Evolutionary conservation across 2,888 invertebrate species (phyloP), one percentile per base, ranked within the genome.

Genomic region (Aleiodes leptofemur): DNA sequence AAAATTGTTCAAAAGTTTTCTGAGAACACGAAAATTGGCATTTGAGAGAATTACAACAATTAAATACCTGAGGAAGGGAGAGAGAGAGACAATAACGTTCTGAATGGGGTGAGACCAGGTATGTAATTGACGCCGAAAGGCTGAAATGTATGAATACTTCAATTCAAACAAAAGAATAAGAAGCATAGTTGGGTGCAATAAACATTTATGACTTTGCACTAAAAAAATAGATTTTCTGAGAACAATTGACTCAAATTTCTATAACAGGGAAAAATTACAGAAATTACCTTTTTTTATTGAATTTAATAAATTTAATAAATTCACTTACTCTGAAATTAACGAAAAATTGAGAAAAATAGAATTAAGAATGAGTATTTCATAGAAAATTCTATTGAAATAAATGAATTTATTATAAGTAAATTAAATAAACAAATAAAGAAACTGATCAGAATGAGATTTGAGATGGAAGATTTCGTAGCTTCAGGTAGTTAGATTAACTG

Each of bases 61-160:
- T 14, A 48, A 43, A 64, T 48, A 43, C 64, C 48, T 14, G n/a
- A 6, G 14, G 59, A 48, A 11, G 43, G 9, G 9, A 3, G 43
- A 43, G 11, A 43, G 9, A 43, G 43, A 9, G 64, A 16, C 48
- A 64, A 48, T 23, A 48, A 8, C 16, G 11, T 11, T 14, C 0
- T 16, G 48, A 55, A 64, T 14, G 48, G 8, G 48, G 48, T 64
- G 16, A 14, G 23, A 64, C 43, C 64, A 64, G 64, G 64, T 43
- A 64, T 64, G 48, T 64, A 48, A 64, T 64, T 23, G 64, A 64
- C 14, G 16, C 48, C 23, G 64, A 64, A 64, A 48, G 64, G 48
- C 43, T 64, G 7, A 43, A 13, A 61, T 43, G 43, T 14, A 38
- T 43, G 38, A 43, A 23, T 61, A 43, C 43, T 64, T 23, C 4